Conservation (phyloP, 2,113 vertebrate species). For the Halcyon malimbica region DNA sequence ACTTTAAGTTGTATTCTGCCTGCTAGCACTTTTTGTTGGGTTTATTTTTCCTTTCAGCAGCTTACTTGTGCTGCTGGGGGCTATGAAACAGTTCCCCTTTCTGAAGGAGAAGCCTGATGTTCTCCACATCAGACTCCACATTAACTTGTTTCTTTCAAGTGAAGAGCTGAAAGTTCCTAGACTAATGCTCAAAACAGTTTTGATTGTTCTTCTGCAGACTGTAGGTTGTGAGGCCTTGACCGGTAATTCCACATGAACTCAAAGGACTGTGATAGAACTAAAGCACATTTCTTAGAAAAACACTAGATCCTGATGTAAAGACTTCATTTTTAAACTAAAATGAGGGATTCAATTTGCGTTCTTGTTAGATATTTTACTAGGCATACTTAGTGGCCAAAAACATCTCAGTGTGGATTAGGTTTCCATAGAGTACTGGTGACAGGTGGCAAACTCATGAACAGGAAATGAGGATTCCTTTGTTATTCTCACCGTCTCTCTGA, state of each 20-base stretch:
- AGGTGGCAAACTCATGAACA: background rate
- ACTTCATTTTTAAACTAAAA: background rate
- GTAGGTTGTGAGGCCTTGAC: background rate
- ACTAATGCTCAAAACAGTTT: background rate
- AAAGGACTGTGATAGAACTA: background rate
- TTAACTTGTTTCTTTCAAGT: background rate
- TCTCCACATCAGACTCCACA: background rate
- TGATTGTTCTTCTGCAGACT: background rate
- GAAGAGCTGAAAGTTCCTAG: background rate
- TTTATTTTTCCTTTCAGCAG: background rate
- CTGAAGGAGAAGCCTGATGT: background rate
- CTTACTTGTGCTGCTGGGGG: background rate
- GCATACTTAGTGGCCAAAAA: background rate
- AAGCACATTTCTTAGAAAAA: background rate
- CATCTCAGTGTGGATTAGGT: background rate
- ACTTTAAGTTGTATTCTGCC: background rate
- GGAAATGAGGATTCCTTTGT: background rate
- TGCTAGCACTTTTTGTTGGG: background rate
- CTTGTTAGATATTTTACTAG: background rate
- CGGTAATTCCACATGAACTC: background rate
- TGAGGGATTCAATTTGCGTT: background rate
- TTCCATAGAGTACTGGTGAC: background rate
- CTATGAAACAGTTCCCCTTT: background rate
- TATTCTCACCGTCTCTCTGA: background rate
- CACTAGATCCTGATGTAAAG: background rate